Evolutionary conservation across 35 echinoderm and acorn worm species (phyloP).

Genomic region (Antedon bifida): DNA sequence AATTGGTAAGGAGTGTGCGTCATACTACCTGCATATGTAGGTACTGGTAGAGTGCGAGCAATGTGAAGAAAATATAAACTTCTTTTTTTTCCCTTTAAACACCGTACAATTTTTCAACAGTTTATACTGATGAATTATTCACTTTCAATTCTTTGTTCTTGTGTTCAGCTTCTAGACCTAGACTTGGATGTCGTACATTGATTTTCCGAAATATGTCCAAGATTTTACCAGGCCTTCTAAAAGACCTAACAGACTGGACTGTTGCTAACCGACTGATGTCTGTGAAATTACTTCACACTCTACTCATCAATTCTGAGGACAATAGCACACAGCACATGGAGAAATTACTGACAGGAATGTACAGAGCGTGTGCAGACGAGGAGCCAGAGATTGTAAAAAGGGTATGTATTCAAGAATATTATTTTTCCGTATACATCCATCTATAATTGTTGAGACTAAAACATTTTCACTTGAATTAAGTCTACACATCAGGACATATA

Average conservation of each 20-base stretch:
- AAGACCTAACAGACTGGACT: constrained; percentile 82
- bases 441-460: too few relatives aligned
- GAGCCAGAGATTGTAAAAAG: constrained; percentile 47
- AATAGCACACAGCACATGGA: constrained; percentile 87
- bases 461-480: too few relatives aligned
- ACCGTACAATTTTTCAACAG: too few relatives aligned
- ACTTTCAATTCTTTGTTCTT: not conserved
- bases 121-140: not conserved
- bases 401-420: constrained; percentile 39
- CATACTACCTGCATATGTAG: not conserved
- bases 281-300: constrained; percentile 45
- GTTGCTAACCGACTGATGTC: constrained; percentile 79
- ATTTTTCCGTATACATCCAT: too few relatives aligned
- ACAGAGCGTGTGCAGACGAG: constrained; percentile 82
- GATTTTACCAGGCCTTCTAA: constrained; percentile 80
- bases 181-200: constrained; percentile 82
- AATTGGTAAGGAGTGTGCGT: constrained; percentile 50
- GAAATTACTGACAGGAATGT: constrained; percentile 65
- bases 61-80: too few relatives aligned
- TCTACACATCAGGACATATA: too few relatives aligned
- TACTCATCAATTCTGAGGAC: constrained; percentile 82
- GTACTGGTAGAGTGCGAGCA: not conserved
- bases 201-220: constrained; percentile 82
- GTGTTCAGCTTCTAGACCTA: constrained; percentile 30
- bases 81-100: too few relatives aligned